A percentile compares a stretch with the other conserved stretches of the same genome.
phyloP scores from a whole-genome alignment of 2,888 invertebrate genomes.

The Acholoe squamosa region DNA sequence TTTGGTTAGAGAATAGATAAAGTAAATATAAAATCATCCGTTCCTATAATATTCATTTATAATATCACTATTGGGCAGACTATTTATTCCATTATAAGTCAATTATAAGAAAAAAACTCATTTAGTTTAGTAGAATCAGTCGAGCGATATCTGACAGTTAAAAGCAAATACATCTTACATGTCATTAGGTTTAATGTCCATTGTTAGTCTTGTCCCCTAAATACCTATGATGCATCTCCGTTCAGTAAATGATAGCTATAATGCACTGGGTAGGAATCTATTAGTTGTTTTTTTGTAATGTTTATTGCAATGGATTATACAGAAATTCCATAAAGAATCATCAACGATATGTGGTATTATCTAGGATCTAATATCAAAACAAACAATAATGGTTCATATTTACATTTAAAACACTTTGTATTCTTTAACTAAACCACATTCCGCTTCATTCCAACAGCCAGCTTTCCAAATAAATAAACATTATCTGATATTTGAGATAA shows the following conservation, averaged over 20 bases:
- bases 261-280: background rate
- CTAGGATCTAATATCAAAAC: background rate
- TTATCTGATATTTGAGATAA: background rate
- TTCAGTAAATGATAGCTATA: background rate
- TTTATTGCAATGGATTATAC: background rate
- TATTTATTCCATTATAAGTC: no score
- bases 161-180: background rate
- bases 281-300: background rate
- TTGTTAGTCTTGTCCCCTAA: background rate
- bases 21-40: no score
- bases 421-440: background rate
- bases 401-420: constrained; percentile 4
- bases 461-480: constrained; percentile 34
- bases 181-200: background rate
- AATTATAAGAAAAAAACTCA: background rate
- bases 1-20: no score
- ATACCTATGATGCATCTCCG: background rate
- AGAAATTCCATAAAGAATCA: background rate
- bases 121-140: constrained; percentile 5
- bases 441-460: background rate
- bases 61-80: no score
- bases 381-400: background rate
- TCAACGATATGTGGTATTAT: constrained; percentile 21
- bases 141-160: background rate
- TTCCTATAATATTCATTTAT: no score